Conservation (phyloP, 92 coral and sea anemone species). For the Bergia sp. region DNA sequence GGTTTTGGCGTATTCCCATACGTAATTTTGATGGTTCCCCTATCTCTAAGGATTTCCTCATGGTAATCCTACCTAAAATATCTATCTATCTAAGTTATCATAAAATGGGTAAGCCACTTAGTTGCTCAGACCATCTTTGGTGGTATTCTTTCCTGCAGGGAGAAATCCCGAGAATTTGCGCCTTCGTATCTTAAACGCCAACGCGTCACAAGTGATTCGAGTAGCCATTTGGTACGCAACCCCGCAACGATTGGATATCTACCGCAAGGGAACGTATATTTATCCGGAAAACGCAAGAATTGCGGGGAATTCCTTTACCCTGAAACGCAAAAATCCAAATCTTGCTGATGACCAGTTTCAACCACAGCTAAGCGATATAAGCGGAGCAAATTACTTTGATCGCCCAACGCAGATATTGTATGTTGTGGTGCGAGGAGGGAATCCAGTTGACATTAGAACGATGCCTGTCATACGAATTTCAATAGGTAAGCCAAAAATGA, state of each 20-base stretch:
- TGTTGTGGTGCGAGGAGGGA: conserved; percentile 79
- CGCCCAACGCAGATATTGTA: conserved; percentile 67
- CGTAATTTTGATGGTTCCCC: no score
- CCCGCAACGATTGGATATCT: conserved; percentile 86
- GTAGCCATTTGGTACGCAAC: conserved; percentile 82
- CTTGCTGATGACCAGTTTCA: conserved; percentile 91
- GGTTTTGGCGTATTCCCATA: no score
- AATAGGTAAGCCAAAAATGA: conserved; percentile 54
- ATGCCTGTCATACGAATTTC: conserved; percentile 84
- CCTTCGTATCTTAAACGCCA: conserved; percentile 70
- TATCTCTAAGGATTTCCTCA: no score
- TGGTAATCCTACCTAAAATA: no score
- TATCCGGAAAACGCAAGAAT: conserved; percentile 83
- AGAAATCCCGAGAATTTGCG: conserved; percentile 85
- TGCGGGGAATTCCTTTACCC: conserved; percentile 63
- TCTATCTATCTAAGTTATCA: no score
- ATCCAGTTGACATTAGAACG: conserved; percentile 85
- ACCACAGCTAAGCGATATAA: conserved; percentile 75
- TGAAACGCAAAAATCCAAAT: conserved; percentile 68
- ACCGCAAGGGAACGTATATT: conserved; percentile 76
- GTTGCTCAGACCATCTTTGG: background rate
- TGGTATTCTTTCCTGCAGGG: conserved; percentile 39
- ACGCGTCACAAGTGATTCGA: conserved; percentile 68
- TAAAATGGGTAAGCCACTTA: no score
- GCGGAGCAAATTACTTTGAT: conserved; percentile 90